Percentiles rank a stretch among this genome's conserved stretches.
These are phyloP conservation scores for Apantesis nais DNA, from an alignment of 2,888 invertebrate species.

Conservation along the genomic window DNA sequence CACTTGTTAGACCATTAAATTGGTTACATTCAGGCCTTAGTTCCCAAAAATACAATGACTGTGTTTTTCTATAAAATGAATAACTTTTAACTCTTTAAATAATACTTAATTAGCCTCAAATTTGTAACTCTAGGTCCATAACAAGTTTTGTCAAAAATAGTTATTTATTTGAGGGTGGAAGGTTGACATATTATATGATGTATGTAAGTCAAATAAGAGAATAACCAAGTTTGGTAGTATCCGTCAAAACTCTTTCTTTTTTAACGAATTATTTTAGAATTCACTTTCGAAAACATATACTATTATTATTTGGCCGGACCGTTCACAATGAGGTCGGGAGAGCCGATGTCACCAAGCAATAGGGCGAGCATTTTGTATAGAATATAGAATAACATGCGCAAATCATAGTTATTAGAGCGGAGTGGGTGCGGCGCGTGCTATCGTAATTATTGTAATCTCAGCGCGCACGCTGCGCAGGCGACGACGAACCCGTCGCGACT, in stretches of 20 bases:
- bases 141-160: background rate
- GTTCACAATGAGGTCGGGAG: constrained; percentile 34
- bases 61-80: background rate
- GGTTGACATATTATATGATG: background rate
- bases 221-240: background rate
- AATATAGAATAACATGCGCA: constrained; percentile 82
- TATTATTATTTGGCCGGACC: constrained; percentile 25
- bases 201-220: background rate
- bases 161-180: background rate
- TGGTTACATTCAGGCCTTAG: background rate
- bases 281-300: constrained; percentile 26
- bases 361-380: constrained; percentile 74
- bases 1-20: too few relatives aligned
- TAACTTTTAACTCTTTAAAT: too few relatives aligned
- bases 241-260: background rate
- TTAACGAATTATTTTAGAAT: constrained; percentile 23
- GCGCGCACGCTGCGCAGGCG: constrained; percentile 60
- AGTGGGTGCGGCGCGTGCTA: constrained; percentile 75
- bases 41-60: background rate
- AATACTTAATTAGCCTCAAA: background rate
- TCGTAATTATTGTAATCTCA: constrained; percentile 82
- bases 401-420: constrained; percentile 82
- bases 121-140: background rate
- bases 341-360: constrained; percentile 69
- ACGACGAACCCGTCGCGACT: constrained; percentile 36